Evolutionary conservation across 2,113 vertebrate species (phyloP).

Genomic region (Hylia prasina): DNA sequence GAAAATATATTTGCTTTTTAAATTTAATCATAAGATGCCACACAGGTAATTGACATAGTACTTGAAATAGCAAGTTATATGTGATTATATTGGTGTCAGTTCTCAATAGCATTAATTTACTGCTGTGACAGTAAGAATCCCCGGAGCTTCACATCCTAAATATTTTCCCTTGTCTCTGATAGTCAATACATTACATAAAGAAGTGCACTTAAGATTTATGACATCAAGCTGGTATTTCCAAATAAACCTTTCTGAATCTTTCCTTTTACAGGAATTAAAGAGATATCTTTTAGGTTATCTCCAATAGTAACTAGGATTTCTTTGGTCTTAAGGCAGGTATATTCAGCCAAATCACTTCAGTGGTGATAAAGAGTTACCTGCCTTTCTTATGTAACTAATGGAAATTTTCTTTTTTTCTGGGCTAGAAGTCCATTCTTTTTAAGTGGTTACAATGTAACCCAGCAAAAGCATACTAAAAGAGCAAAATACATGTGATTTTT

Average conservation of each 20-base stretch:
- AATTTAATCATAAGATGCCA: not conserved
- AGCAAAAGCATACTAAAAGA: not conserved
- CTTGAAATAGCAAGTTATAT: conserved; percentile 8
- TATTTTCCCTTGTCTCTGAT: not conserved
- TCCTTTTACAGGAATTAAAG: not conserved
- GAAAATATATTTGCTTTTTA: not conserved
- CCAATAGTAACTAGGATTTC: not conserved
- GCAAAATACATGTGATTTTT: not conserved
- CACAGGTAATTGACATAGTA: not conserved
- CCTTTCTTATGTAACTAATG: not conserved
- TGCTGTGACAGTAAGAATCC: conserved; percentile 9
- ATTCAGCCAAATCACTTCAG: not conserved
- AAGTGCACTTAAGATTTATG: not conserved
- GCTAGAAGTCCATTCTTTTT: not conserved
- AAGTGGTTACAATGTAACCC: not conserved
- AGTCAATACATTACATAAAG: conserved; percentile 25
- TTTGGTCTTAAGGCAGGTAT: not conserved
- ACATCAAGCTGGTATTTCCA: not conserved
- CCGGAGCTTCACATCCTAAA: conserved; percentile 16
- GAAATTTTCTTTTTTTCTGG: not conserved
- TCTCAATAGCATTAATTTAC: conserved; percentile 51
- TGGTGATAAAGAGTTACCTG: not conserved
- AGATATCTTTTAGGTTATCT: not conserved
- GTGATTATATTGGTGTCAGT: conserved; percentile 36
- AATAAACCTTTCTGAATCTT: not conserved